Conservation (phyloP, 92 coral and sea anemone genomes). For the Porites cylindrica region DNA sequence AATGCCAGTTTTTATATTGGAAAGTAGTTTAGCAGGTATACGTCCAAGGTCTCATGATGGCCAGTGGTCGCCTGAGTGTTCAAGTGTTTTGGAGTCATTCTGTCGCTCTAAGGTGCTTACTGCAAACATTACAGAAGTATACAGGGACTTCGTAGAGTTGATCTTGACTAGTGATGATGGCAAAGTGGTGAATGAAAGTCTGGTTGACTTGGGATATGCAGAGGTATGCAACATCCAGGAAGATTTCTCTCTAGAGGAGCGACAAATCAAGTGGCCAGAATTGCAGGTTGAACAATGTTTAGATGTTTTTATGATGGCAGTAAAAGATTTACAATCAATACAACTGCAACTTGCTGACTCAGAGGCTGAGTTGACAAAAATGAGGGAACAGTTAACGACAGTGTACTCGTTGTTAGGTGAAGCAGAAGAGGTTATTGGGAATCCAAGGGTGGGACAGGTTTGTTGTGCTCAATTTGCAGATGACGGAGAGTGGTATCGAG, state of each 20-base stretch:
- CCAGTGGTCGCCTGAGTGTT: constrained; percentile 62
- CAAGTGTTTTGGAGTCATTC: constrained; percentile 50
- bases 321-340: constrained; percentile 11
- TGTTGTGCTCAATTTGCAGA: constrained; percentile 86
- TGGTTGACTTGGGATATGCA: constrained; percentile 56
- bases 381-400: constrained; percentile 41
- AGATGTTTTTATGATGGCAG: constrained; percentile 19
- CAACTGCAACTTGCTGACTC: constrained; percentile 46
- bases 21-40: constrained; percentile 61
- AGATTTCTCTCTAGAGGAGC: constrained; percentile 26
- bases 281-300: constrained; percentile 11
- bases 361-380: constrained; percentile 5
- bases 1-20: constrained; percentile 76
- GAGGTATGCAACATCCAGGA: constrained; percentile 15
- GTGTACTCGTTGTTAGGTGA: constrained; percentile 26
- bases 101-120: constrained; percentile 23
- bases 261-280: constrained; percentile 26
- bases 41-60: constrained; percentile 49
- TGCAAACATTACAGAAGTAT: constrained; percentile 42
- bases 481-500: constrained; percentile 87
- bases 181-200: constrained; percentile 28
- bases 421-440: constrained; percentile 33
- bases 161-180: constrained; percentile 52
- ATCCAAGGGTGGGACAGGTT: constrained; percentile 55
- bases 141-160: constrained; percentile 37